phyloP scores from a whole-genome alignment of 2,113 vertebrate species.

The Nycticebus coucang region DNA sequence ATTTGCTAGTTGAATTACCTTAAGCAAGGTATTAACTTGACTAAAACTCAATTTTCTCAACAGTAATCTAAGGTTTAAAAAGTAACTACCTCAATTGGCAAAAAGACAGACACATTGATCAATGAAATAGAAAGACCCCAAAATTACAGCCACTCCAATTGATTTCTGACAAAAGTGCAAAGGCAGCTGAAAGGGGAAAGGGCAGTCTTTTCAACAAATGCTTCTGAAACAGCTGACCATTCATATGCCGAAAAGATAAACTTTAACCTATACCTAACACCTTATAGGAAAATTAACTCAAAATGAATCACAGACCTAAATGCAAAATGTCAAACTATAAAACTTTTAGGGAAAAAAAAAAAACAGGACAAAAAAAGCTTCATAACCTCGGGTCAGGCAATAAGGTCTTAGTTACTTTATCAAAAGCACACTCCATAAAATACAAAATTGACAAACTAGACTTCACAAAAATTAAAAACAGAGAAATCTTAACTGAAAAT shows the following conservation, averaged over 20 bases:
- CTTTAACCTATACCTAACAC: not conserved
- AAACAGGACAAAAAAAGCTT: not conserved
- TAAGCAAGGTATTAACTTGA: conserved; percentile 22
- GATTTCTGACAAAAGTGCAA: conserved; percentile 45
- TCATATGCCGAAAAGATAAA: not conserved
- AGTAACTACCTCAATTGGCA: not conserved
- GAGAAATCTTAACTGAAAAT: too few relatives aligned
- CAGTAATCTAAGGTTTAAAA: conserved; percentile 49
- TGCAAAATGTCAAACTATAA: conserved; percentile 17
- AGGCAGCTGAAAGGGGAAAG: conserved; percentile 36
- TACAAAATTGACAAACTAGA: not conserved
- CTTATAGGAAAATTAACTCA: conserved; percentile 19
- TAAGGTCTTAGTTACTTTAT: not conserved
- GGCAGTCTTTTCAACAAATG: not conserved
- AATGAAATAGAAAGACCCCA: conserved; percentile 44
- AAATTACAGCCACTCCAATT: conserved; percentile 30
- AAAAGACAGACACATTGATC: conserved; percentile 14
- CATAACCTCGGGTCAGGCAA: not conserved
- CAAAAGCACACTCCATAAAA: not conserved
- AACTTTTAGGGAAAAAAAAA: not conserved
- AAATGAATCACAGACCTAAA: conserved; percentile 1
- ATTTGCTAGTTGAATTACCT: not conserved
- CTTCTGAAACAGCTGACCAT: conserved; percentile 26
- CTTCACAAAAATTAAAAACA: conserved; percentile 34
- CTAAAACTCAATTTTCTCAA: not conserved